Conservation (phyloP, 2,113 vertebrate genomes). For the human (Homo sapiens) region DNA sequence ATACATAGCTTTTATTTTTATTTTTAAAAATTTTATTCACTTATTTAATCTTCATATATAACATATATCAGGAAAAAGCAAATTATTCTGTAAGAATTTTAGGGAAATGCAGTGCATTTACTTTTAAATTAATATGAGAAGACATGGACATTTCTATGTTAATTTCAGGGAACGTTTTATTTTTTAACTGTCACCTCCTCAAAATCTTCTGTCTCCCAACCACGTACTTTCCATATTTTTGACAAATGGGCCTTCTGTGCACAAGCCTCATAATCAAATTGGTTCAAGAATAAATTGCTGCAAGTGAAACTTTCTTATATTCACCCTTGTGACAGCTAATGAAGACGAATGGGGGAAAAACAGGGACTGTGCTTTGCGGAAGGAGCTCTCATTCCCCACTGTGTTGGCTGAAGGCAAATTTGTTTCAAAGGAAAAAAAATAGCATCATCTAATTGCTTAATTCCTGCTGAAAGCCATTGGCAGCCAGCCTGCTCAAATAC, state of each 20-base stretch:
- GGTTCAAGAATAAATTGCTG: conserved; percentile 64
- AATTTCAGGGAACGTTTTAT: conserved; percentile 51
- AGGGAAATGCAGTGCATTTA: neutral
- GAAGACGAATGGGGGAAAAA: conserved; percentile 51
- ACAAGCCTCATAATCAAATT: conserved; percentile 72
- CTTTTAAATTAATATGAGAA: conserved; percentile 12
- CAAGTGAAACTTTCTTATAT: conserved; percentile 61
- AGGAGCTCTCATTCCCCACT: conserved; percentile 10
- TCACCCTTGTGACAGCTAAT: conserved; percentile 58
- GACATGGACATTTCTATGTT: neutral
- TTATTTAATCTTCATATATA: neutral
- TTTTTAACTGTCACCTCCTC: conserved; percentile 51
- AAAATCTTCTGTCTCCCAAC: conserved; percentile 19
- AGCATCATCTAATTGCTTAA: conserved; percentile 66
- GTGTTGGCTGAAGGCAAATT: conserved; percentile 58
- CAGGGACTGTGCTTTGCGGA: neutral
- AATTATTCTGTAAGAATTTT: conserved; percentile 31
- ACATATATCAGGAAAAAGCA: neutral
- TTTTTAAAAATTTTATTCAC: neutral
- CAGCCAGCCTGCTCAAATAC: conserved; percentile 39
- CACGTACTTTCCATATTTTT: conserved; percentile 57
- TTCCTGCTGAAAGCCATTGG: conserved; percentile 54
- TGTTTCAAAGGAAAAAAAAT: conserved; percentile 51
- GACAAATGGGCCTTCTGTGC: conserved; percentile 58
- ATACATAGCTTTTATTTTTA: neutral